phyloP scores from a whole-genome alignment of 2,113 vertebrate species.

The Apistogramma diplotaenia region DNA sequence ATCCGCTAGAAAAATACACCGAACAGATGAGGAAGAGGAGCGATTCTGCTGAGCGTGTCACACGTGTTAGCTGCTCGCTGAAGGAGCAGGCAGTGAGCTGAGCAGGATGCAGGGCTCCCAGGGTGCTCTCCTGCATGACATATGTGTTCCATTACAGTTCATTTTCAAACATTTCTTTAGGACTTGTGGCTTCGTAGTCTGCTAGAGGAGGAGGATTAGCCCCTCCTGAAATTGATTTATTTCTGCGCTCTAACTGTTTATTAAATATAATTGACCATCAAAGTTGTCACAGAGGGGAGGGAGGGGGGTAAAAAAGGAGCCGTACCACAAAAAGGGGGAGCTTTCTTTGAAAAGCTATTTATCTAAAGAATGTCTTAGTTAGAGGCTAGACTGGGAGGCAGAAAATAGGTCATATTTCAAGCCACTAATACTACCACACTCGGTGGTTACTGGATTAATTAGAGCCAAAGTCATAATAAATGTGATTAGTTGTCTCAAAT shows the following conservation, averaged over 20 bases:
- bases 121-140: slow-evolving; percentile 64
- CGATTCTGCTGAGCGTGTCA: neutral
- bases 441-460: slow-evolving; percentile 65
- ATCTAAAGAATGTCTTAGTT: slow-evolving; percentile 62
- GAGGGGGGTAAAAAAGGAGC: slow-evolving; percentile 41
- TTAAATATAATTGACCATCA: slow-evolving; percentile 84
- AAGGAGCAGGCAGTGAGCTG: slow-evolving; percentile 36
- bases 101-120: slow-evolving; percentile 49
- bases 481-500: slow-evolving; percentile 44
- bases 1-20: slow-evolving; percentile 45
- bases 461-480: slow-evolving; percentile 61
- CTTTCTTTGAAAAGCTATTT: slow-evolving; percentile 63
- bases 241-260: slow-evolving; percentile 76
- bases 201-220: slow-evolving; percentile 73
- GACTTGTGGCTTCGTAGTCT: slow-evolving; percentile 76
- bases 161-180: slow-evolving; percentile 73
- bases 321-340: slow-evolving; percentile 57
- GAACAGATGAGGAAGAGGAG: neutral
- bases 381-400: slow-evolving; percentile 50
- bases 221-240: slow-evolving; percentile 80
- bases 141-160: slow-evolving; percentile 77
- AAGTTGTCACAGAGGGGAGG: slow-evolving; percentile 71
- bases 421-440: slow-evolving; percentile 53
- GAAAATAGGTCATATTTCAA: slow-evolving; percentile 68
- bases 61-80: slow-evolving; percentile 7